Base-by-base conservation (phyloP, 1,140 invertebrate genomes). In the Tetragnatha versicolor region DNA sequence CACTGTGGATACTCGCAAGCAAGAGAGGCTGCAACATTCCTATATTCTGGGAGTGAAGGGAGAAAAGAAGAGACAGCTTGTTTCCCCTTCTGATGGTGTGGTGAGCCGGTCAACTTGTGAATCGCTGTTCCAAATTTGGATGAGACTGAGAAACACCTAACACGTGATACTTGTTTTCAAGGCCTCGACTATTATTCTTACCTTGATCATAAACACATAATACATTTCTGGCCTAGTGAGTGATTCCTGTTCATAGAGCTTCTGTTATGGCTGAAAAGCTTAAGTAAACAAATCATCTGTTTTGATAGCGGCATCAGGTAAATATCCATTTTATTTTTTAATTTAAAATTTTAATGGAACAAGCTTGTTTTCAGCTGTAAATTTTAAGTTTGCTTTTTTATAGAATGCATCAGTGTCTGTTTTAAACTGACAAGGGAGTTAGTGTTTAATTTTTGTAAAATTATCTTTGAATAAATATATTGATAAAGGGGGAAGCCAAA, bases 101-200 rank as follows among this genome's bases (percentile, higher is more conserved):
- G 55, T 27, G 55, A n/a, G 55, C 29, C n/a, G 6, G 55, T 58
- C 35, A 31, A n/a, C 31, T 58, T 27, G 29, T 9, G 17, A 58
- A 58, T 31, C 31, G 31, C 55, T 33, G 31, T 58, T 22, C 29
- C 27, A 58, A 58, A 58, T 33, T 31, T 33, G 35, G 7, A 58
- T 14, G 35, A 27, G 29, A 33, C 10, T 9, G 29, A 58, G 55
- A 31, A 33, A 58, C 29, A n/a, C n/a, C n/a, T n/a, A 31, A 58
- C 55, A 58, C 55, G 55, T 58, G 55, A 58, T 33, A 33, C n/a
- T 33, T n/a, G 4, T 31, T 58, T 58, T 58, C 55, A 58, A 58
- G 55, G 55, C 35, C 55, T 58, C n/a, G 27, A 58, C 55, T 31
- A 33, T n/a, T 58, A 20, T 58, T 17, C 17, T 42, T 42, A 0